Conservation (phyloP, 2,113 vertebrate genomes). For the Fukomys damarensis region DNA sequence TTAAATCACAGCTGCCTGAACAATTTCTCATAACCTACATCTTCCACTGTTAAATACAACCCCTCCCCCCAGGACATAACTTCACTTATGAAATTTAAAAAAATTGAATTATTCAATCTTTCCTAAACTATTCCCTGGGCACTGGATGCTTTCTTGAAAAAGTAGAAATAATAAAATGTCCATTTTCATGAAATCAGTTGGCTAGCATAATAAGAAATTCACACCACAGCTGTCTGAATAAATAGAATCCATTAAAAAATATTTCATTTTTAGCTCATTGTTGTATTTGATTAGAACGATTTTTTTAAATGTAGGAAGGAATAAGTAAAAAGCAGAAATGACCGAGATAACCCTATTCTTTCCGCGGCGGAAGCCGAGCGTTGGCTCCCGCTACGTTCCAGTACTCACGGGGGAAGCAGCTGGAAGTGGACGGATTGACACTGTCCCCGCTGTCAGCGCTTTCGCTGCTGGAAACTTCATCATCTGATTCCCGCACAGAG, state of each 20-base stretch:
- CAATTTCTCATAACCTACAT: not conserved
- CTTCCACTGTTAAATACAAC: not conserved
- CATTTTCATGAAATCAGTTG: not conserved
- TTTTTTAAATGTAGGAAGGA: not conserved
- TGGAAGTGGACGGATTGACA: constrained; percentile 96
- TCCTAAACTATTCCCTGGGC: not conserved
- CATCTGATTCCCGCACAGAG: constrained; percentile 95
- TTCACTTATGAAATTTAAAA: not conserved
- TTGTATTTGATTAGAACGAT: not conserved
- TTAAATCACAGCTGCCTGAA: not conserved
- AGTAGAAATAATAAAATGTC: not conserved
- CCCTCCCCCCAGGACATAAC: not conserved
- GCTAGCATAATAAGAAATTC: not conserved
- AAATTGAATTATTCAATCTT: not conserved
- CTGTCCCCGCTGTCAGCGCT: constrained; percentile 99
- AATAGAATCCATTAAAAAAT: not conserved
- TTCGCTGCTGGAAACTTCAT: constrained; percentile 98
- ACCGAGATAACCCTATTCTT: not conserved
- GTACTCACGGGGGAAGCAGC: constrained; percentile 95
- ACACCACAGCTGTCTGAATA: not conserved
- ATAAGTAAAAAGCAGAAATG: not conserved
- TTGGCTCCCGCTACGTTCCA: not conserved
- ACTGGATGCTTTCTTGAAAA: not conserved
- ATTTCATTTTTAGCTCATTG: not conserved
- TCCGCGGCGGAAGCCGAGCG: not conserved